These are phyloP conservation scores for Chiridota heheva DNA, from an alignment of 35 echinoderm and acorn worm genomes.

Conservation along the genomic window DNA sequence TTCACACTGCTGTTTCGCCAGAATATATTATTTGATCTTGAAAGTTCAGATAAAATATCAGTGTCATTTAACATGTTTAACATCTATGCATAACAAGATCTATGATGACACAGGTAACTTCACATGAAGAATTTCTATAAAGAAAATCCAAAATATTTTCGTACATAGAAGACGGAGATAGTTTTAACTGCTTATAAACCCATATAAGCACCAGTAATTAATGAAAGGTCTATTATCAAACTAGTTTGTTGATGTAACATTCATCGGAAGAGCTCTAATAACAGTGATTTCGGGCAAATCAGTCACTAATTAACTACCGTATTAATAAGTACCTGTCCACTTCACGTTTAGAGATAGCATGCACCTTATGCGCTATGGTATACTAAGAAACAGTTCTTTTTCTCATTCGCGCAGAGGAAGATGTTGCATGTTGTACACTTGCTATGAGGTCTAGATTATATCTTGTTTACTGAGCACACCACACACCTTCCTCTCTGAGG, in stretches of 20 bases:
- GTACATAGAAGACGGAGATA: too few species aligned
- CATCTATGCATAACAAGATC: neutral
- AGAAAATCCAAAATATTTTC: too few species aligned
- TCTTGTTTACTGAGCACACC: slow-evolving; percentile 9
- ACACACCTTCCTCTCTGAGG: slow-evolving; percentile 25
- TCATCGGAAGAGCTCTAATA: neutral
- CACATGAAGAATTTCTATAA: too few species aligned
- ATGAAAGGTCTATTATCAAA: neutral
- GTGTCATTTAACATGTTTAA: neutral
- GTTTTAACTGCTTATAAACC: neutral
- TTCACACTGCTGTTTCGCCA: neutral
- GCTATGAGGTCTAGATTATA: slow-evolving; percentile 21
- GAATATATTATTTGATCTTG: neutral
- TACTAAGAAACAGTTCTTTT: slow-evolving; percentile 13
- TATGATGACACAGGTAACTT: neutral
- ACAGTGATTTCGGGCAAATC: slow-evolving; percentile 3
- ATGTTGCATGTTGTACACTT: slow-evolving; percentile 47
- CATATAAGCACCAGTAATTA: neutral
- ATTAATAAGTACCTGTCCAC: slow-evolving; percentile 15
- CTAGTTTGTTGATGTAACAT: too few species aligned
- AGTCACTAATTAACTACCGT: neutral
- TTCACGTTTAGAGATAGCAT: neutral
- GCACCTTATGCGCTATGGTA: neutral
- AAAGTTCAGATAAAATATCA: neutral
- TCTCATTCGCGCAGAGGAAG: slow-evolving; percentile 28